These are phyloP conservation scores for Latrodectus elegans DNA, from an alignment of 2,888 invertebrate species.

Conservation along the genomic window DNA sequence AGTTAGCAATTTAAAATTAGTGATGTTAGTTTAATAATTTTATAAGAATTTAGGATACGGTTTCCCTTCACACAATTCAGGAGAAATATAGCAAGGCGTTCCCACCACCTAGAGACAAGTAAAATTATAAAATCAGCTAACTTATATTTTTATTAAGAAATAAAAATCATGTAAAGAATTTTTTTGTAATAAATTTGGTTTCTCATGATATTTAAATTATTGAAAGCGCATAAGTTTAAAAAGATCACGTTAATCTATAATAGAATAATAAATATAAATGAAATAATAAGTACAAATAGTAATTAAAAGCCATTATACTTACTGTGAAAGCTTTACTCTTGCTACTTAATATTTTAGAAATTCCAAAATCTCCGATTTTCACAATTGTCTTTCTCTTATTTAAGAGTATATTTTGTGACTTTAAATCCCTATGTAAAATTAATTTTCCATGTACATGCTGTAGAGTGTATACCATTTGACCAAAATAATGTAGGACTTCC, in stretches of 20 bases:
- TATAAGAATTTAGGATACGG: slow-evolving; percentile 77
- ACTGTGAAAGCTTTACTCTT: slow-evolving; percentile 77
- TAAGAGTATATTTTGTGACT: slow-evolving; percentile 88
- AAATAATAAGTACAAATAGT: neutral
- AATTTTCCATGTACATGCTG: slow-evolving; percentile 86
- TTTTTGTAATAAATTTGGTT: too few species aligned
- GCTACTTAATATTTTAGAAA: slow-evolving; percentile 83
- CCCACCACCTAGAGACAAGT: slow-evolving; percentile 79
- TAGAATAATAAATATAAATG: neutral
- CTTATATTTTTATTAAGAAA: neutral
- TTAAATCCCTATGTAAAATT: slow-evolving; percentile 88
- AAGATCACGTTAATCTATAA: neutral
- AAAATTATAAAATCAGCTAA: neutral
- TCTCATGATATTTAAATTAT: neutral
- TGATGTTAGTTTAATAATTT: too few species aligned
- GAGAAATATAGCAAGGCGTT: slow-evolving; percentile 88
- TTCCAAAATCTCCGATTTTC: slow-evolving; percentile 90
- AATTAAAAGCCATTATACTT: slow-evolving; percentile 69
- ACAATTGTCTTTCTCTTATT: slow-evolving; percentile 82
- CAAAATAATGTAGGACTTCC: slow-evolving; percentile 82
- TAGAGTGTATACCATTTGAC: slow-evolving; percentile 85
- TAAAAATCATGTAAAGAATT: too few species aligned
- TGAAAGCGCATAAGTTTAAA: neutral
- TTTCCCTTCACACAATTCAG: slow-evolving; percentile 86
- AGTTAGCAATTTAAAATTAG: neutral